Base-by-base conservation (phyloP, 2,797 vertebrate species). In the Takifugu rubripes region DNA sequence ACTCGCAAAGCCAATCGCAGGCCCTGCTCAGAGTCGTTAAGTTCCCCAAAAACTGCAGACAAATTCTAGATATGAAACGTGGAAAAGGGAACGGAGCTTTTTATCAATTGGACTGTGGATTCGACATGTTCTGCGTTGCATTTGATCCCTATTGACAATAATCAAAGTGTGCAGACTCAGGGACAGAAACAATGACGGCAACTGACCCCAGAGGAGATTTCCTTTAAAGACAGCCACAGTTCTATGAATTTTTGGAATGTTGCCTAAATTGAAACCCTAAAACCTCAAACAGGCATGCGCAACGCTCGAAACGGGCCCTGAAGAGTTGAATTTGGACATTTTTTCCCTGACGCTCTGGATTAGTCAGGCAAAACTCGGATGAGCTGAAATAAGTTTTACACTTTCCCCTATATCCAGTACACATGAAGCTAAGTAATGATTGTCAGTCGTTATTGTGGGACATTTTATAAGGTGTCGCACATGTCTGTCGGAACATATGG, bases 121-220 rank as follows among this genome's bases (percentile, higher is more conserved):
- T 72, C 1, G 3, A n/a, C 26, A 10, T 43, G 26, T 55, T 53
- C 51, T 24, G 50, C 63, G 66, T 50, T 70, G 66, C 11, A 3
- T 43, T 53, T 47, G 53, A 52, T 49, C 46, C n/a, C 42, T 0
- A 11, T 61, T 64, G 50, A 45, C 25, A 58, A 66, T 43, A 61
- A 75, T 0, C 0, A 63, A 50, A 29, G 55, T 25, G 59, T 59
- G 45, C 48, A 33, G 46, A 75, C 56, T 53, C 26, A 1, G 55
- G 36, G 52, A 72, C 61, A 74, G 52, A 75, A 59, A 63, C 47
- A 61, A 10, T 17, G 70, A 83, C 75, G 72, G 40, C 56, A 70
- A 59, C 49, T 29, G 8, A 60, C 46, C 33, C 50, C 25, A 27
- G 56, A 66, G 45, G 55, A 65, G 6, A 51, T 59, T 61, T 25